phyloP scores from a whole-genome alignment of 2,888 invertebrate genomes.

The Icerya purchasi region DNA sequence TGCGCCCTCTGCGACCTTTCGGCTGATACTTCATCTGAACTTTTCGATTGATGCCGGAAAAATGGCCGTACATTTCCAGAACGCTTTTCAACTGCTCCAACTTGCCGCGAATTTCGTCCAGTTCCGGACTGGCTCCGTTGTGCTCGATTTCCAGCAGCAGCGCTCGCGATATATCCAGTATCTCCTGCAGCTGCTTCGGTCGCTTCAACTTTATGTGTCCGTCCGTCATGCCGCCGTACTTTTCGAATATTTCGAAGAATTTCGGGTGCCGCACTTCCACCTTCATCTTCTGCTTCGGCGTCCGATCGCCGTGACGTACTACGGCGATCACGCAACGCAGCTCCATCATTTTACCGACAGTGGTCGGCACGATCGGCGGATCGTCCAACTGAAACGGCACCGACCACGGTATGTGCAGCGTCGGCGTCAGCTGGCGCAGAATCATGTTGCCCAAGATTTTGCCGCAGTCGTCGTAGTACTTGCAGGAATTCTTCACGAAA shows the following conservation, averaged over 20 bases:
- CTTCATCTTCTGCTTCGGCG: conserved; percentile 99
- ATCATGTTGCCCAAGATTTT: conserved; percentile 98
- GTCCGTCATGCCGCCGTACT: conserved; percentile 84
- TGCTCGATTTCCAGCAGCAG: conserved; percentile 75
- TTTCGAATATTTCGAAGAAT: conserved; percentile 97
- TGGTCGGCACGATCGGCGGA: conserved; percentile 96
- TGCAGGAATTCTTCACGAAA: conserved; percentile 98
- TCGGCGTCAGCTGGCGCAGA: conserved; percentile 77
- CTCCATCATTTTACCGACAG: conserved; percentile 93
- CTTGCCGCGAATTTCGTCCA: conserved; percentile 92
- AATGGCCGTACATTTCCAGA: conserved; percentile 99
- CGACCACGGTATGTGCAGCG: conserved; percentile 90
- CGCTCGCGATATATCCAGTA: conserved; percentile 84
- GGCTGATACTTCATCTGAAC: conserved; percentile 99
- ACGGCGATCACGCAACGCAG: conserved; percentile 88
- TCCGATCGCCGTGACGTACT: conserved; percentile 92
- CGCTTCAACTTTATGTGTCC: conserved; percentile 94
- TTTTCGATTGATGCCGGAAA: conserved; percentile 98
- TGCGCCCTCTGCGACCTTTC: conserved; percentile 70
- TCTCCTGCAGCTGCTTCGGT: conserved; percentile 92
- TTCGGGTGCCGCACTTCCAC: conserved; percentile 92
- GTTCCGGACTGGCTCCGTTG: conserved; percentile 67
- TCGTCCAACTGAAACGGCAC: conserved; percentile 94
- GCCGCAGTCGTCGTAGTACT: conserved; percentile 99
- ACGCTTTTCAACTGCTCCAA: conserved; percentile 93